A percentile compares a stretch with the other conserved stretches of the same genome.
Evolutionary conservation across 2,888 invertebrate genomes (phyloP).

Genomic region (Amorpha juglandis): DNA sequence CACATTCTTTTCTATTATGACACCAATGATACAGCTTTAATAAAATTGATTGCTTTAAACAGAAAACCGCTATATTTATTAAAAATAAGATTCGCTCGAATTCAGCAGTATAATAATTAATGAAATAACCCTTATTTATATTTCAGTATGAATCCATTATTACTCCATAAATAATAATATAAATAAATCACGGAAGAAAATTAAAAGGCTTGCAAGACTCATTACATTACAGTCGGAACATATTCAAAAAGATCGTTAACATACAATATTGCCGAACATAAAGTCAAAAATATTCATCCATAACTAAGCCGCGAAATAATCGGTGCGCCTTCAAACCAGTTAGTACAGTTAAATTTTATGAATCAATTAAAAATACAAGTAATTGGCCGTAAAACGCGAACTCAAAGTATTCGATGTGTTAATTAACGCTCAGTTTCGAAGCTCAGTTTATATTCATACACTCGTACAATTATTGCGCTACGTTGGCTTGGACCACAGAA

Average conservation of each 20-base stretch:
- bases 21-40: no score
- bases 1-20: no score
- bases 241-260: slow-evolving; percentile 14
- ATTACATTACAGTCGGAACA: slow-evolving; percentile 13
- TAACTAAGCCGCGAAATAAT: slow-evolving; percentile 12
- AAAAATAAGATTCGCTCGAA: background rate
- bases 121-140: background rate
- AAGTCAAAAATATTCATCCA: slow-evolving; percentile 2
- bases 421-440: slow-evolving; percentile 8
- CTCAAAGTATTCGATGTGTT: slow-evolving; percentile 21
- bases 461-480: slow-evolving; percentile 6
- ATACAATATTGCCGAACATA: slow-evolving; percentile 12
- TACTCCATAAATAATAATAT: no score
- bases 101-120: no score
- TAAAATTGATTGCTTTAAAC: no score
- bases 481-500: slow-evolving; percentile 4
- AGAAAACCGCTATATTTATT: background rate
- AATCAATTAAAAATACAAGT: slow-evolving; percentile 24
- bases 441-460: slow-evolving; percentile 1
- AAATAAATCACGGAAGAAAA: slow-evolving; percentile 24
- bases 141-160: background rate
- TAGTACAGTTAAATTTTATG: slow-evolving; percentile 20
- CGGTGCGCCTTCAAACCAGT: slow-evolving; percentile 15
- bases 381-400: slow-evolving; percentile 22
- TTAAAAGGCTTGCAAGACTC: slow-evolving; percentile 29